Base-by-base conservation (phyloP, 2,113 vertebrate genomes). In the Bubo blakistoni region DNA sequence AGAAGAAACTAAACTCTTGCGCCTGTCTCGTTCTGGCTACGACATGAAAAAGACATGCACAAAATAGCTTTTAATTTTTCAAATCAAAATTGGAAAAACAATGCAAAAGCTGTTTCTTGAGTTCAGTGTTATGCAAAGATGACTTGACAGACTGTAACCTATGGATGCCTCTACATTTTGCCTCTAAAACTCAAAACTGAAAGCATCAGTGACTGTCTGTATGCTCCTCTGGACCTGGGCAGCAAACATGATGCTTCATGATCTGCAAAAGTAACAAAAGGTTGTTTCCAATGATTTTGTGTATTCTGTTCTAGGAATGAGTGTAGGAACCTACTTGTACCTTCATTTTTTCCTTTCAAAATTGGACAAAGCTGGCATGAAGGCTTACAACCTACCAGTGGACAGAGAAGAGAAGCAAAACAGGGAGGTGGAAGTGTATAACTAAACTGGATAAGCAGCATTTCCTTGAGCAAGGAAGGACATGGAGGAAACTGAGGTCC, bases 31-130 rank as follows among this genome's bases (percentile, higher is more conserved):
- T 40, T 67, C 24, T 38, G 65, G 8, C 47, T 27, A 10, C 0
- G 1, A 26, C 22, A 38, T 13, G 27, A 55, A 66, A 40, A 22
- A 34, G 19, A 34, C 0, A 0, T 10, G 16, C 51, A 61, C 26
- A 86, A 59, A 86, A 61, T 2, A 51, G 16, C 58, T 29, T 47
- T 47, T 49, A 18, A 19, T 21, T 90, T 80, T 80, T 74, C 47
- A 66, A 40, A 55, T 5, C 9, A 62, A 51, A 73, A 62, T 7
- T 21, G 55, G 29, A 42, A 79, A 74, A 79, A 36, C 47, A 69
- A 46, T 0, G 9, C 61, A 51, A 57, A 72, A 57, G 30, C 61
- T 73, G 32, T 61, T 57, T 62, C 40, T 51, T 61, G 22, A 34
- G 42, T 47, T 74, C 55, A 3, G 0, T 42, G 2, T 47, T 21